Conservation (phyloP, 37 sponge, comb jelly and placozoan species). For the Crambe crambe region DNA sequence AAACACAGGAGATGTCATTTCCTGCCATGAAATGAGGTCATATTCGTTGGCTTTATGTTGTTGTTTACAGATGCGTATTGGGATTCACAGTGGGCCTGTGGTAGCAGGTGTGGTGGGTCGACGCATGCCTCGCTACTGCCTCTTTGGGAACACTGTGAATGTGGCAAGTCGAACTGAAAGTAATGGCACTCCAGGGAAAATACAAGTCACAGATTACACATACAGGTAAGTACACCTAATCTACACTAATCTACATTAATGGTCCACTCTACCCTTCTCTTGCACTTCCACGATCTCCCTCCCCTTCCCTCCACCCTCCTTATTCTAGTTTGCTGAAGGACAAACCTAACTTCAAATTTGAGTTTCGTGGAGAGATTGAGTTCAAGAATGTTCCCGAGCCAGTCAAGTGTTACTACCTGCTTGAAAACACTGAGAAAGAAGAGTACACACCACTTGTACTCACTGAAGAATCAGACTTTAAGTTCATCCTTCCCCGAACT, state of each 20-base stretch:
- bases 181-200: conserved; percentile 77
- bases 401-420: conserved; percentile 70
- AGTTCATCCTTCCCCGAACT: conserved; percentile 11
- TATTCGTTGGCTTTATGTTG: no score
- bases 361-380: conserved; percentile 56
- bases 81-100: conserved; percentile 88
- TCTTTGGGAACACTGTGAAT: conserved; percentile 98
- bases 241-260: background rate
- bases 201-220: conserved; percentile 83
- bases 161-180: conserved; percentile 91
- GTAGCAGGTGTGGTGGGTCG: conserved; percentile 95
- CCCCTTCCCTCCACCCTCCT: background rate
- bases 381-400: conserved; percentile 77
- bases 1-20: no score
- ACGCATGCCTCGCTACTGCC: conserved; percentile 96
- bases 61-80: conserved; percentile 75
- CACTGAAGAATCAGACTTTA: conserved; percentile 32
- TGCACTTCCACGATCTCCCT: background rate
- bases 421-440: conserved; percentile 48
- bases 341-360: conserved; percentile 66
- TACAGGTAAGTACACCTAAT: conserved; percentile 48
- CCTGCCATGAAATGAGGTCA: no score
- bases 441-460: conserved; percentile 17
- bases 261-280: background rate
- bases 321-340: conserved; percentile 43